Evolutionary conservation across 1,140 invertebrate genomes (phyloP), one percentile per base, ranked within the genome.

Genomic region (Calosoma granatense): DNA sequence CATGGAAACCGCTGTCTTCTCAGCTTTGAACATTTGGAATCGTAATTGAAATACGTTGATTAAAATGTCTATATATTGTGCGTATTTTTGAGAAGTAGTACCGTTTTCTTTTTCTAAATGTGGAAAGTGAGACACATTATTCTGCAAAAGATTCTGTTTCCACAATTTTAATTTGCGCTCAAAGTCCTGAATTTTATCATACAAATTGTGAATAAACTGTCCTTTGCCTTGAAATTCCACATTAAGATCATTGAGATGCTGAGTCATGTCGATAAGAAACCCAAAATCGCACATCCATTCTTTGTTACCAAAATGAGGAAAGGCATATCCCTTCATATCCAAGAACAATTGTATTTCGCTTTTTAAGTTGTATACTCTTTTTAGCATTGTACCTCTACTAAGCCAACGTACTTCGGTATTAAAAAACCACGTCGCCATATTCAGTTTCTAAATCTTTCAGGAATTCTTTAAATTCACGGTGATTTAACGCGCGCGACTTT

Each of bases 401-500:
- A 30, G 26, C 26, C 26, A 30, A 6, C 26, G 4, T 14, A 30
- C 26, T 30, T 30, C 26, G 14, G 26, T 30, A 14, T n/a, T 30
- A 30, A 30, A 6, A 30, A 30, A 14, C 6, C 4, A 30, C 14
- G 4, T 30, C 26, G 14, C 14, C 4, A 14, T 6, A 30, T 4
- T 30, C 26, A 30, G 6, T 30, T 30, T 30, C 26, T 6, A 30
- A 6, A 6, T 30, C 26, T 30, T 30, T 30, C 26, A 30, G 14
- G 14, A 30, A 30, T 30, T 30, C 26, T 6, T 6, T 14, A 57
- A 69, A 69, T 47, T 64, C 56, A 11, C 61, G 59, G 53, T 66
- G 61, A 47, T 66, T 66, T 20, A 67, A 63, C 53, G 54, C 62
- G 53, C 56, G 58, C 52, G 58, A 55, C 57, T 59, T 52, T 36